Evolutionary conservation across 2,888 invertebrate species (phyloP), one percentile per base, ranked within the genome.

Genomic region (Incurvaria masculella): DNA sequence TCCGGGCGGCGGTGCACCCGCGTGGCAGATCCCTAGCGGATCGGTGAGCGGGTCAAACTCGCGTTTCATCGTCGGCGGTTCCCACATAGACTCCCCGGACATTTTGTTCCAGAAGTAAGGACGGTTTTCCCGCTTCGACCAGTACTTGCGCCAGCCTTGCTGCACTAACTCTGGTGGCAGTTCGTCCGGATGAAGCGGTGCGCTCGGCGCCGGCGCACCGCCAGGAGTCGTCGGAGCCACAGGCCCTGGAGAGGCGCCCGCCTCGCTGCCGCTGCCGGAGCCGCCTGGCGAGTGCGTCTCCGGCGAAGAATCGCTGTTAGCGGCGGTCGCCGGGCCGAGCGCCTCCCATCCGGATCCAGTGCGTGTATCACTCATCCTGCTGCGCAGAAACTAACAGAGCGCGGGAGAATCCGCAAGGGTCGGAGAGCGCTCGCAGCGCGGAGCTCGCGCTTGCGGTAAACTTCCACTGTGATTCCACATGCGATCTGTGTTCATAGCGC

Each of bases 101-200:
- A 91, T 73, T 74, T 95, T 95, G 68, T 97, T 97, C 92, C 96
- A 97, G 73, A 91, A 97, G 68, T 97, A 97, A 2, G 94, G 94
- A 21, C 97, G 81, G 64, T 91, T 94, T 69, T 97, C 97, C 47
- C 97, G 80, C 64, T 94, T 93, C 18, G 96, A 97, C 97, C 97
- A 97, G 69, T 92, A 96, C 61, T 93, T 94, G 52, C 95, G 85
- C 97, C 97, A 97, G 4, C 97, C 97, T 64, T 93, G 93, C 63
- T 91, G 90, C 6, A 84, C 56, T 23, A 79, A 63, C 58, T 79
- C 79, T 39, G 79, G 78, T 53, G 78, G 79, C 47, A 79, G 60
- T 38, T 79, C 79, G 4, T 74, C 72, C 39, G 74, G 72, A 38
- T 75, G 66, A 54, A 76, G 75, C 21, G 72, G 72, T 4, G 76